Percentiles rank a stretch among this genome's conserved stretches.
Conservation (phyloP, 1,140 invertebrate species). For the Drosophila persimilis region DNA sequence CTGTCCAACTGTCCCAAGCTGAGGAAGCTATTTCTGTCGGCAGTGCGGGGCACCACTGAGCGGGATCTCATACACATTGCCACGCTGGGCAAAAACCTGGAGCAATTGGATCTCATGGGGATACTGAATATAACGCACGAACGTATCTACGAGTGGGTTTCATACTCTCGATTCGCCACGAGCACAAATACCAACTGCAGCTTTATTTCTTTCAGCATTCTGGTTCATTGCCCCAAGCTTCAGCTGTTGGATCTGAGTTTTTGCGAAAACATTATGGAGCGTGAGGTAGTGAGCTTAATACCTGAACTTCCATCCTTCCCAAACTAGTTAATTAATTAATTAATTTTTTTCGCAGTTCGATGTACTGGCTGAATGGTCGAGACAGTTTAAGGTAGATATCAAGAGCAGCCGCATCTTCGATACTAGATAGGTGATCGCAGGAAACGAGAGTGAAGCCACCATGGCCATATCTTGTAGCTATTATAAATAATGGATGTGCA, state of each 20-base stretch:
- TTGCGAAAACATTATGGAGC: slow-evolving; percentile 90
- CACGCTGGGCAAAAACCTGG: slow-evolving; percentile 86
- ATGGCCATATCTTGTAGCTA: slow-evolving; percentile 15
- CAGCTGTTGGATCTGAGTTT: slow-evolving; percentile 93
- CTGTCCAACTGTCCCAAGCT: slow-evolving; percentile 86
- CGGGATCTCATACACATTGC: slow-evolving; percentile 89
- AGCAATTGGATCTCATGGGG: slow-evolving; percentile 93
- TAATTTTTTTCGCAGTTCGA: slow-evolving; percentile 36
- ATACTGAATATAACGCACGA: slow-evolving; percentile 89
- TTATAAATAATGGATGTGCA: slow-evolving; percentile 22
- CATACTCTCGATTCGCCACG: not conserved
- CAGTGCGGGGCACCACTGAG: slow-evolving; percentile 90
- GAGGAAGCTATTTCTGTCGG: slow-evolving; percentile 90
- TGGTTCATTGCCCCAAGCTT: slow-evolving; percentile 87
- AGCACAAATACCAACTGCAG: slow-evolving; percentile 1
- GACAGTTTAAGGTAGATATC: slow-evolving; percentile 74
- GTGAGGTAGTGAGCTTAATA: slow-evolving; percentile 84
- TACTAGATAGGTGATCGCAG: slow-evolving; percentile 33
- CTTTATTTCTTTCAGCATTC: slow-evolving; percentile 84
- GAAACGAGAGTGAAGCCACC: not conserved
- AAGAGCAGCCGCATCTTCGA: slow-evolving; percentile 67
- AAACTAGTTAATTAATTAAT: too few species aligned
- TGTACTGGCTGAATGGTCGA: slow-evolving; percentile 69
- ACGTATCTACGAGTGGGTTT: slow-evolving; percentile 86
- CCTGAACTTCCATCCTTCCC: too few species aligned